Percentiles rank a stretch among this genome's conserved stretches.
These are phyloP conservation scores for Notodonta ziczac DNA, from an alignment of 2,888 invertebrate genomes.

Conservation along the genomic window DNA sequence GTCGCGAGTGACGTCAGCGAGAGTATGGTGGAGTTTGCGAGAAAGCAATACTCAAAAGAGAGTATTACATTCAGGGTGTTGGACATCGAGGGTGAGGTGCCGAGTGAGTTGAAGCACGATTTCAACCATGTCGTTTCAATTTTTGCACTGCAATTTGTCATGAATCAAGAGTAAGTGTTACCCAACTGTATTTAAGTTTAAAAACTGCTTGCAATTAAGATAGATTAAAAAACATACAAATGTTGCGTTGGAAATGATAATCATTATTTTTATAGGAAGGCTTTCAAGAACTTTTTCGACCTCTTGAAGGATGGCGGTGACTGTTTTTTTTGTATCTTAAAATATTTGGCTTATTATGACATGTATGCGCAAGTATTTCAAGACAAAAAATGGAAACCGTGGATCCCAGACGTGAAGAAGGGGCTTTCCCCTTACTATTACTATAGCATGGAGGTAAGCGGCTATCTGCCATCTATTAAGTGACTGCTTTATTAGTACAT, in stretches of 20 bases:
- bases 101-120: conserved; percentile 68
- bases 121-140: conserved; percentile 91
- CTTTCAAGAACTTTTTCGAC: conserved; percentile 84
- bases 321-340: conserved; percentile 5
- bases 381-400: neutral
- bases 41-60: conserved; percentile 23
- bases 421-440: neutral
- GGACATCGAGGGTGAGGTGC: conserved; percentile 84
- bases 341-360: neutral
- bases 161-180: conserved; percentile 86
- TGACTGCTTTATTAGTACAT: too few relatives aligned
- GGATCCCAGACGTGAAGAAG: neutral
- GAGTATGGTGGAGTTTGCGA: neutral
- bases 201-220: too few relatives aligned
- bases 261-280: conserved; percentile 73
- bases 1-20: neutral
- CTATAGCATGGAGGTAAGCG: neutral
- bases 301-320: conserved; percentile 87
- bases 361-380: neutral
- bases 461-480: too few relatives aligned
- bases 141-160: conserved; percentile 92
- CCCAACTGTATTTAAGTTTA: too few relatives aligned
- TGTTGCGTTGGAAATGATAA: too few relatives aligned
- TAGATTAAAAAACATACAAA: too few relatives aligned
- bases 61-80: conserved; percentile 77